A percentile compares a stretch with the other conserved stretches of the same genome.
These are phyloP conservation scores for Nephrocerus scutellatus DNA, from an alignment of 2,888 invertebrate genomes.

Conservation along the genomic window DNA sequence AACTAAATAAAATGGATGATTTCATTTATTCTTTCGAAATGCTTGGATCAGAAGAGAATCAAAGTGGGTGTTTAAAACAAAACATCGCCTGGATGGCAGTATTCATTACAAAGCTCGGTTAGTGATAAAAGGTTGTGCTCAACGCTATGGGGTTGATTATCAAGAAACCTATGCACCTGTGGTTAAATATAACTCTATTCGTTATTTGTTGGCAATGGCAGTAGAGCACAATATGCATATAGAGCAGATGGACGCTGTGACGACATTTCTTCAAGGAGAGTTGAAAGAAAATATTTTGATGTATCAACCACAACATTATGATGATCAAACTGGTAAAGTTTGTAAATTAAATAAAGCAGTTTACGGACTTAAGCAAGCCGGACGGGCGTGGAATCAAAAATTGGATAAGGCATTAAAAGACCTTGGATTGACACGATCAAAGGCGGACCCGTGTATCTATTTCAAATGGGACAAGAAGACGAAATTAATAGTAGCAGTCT, in stretches of 20 bases:
- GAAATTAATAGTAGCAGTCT: slow-evolving; percentile 9
- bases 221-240: slow-evolving; percentile 6
- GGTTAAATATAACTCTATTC: slow-evolving; percentile 18
- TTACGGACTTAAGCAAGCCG: slow-evolving; percentile 20
- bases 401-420: slow-evolving; percentile 3
- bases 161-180: slow-evolving; percentile 23
- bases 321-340: slow-evolving; percentile 6
- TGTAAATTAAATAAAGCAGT: slow-evolving; percentile 16
- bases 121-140: slow-evolving; percentile 27
- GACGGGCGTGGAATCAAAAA: slow-evolving; percentile 13
- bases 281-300: slow-evolving; percentile 12
- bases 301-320: slow-evolving; percentile 14
- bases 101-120: slow-evolving; percentile 22
- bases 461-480: slow-evolving; percentile 2
- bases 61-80: slow-evolving; percentile 28
- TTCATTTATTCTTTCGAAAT: slow-evolving; percentile 19
- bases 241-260: slow-evolving; percentile 15
- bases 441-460: slow-evolving; percentile 15
- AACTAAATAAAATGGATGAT: slow-evolving; percentile 24
- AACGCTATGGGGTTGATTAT: slow-evolving; percentile 23
- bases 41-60: slow-evolving; percentile 20
- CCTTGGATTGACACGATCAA: slow-evolving; percentile 1
- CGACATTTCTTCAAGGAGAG: slow-evolving; percentile 17
- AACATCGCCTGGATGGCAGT: slow-evolving; percentile 21
- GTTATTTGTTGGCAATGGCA: slow-evolving; percentile 15